Evolutionary conservation across 2,888 invertebrate genomes (phyloP).

Genomic region (Mechanitis messenoides): DNA sequence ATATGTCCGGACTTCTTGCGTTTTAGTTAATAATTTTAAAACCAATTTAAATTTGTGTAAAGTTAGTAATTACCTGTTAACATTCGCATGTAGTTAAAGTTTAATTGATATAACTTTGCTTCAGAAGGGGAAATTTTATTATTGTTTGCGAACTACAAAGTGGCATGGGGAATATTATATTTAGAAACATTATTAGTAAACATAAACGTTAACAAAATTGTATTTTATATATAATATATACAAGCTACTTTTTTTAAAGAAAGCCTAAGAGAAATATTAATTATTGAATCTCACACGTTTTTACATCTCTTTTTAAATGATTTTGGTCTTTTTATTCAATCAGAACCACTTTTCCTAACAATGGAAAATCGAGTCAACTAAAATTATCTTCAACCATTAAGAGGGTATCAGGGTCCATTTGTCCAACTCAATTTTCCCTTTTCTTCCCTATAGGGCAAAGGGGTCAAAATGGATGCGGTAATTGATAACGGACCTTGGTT

Average conservation of each 20-base stretch:
- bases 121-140: not conserved
- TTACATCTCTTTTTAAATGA: not conserved
- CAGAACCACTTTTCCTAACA: constrained; percentile 7
- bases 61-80: constrained; percentile 13
- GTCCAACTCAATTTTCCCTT: constrained; percentile 46
- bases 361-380: constrained; percentile 21
- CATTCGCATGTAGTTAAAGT: constrained; percentile 1
- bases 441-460: constrained; percentile 30
- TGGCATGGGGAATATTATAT: not conserved
- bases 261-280: too few relatives aligned
- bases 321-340: constrained; percentile 15
- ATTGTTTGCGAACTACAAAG: not conserved
- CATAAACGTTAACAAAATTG: too few relatives aligned
- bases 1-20: constrained; percentile 19
- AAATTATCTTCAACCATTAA: constrained; percentile 51
- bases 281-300: too few relatives aligned
- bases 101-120: constrained; percentile 1
- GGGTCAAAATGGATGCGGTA: constrained; percentile 34
- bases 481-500: constrained; percentile 36
- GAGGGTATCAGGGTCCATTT: constrained; percentile 40
- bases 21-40: constrained; percentile 15
- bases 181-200: too few relatives aligned
- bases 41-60: constrained; percentile 21
- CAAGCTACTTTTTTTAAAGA: too few relatives aligned
- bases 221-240: too few relatives aligned